Evolutionary conservation across 2,888 invertebrate species (phyloP).

Genomic region (Limnephilus rhombicus): DNA sequence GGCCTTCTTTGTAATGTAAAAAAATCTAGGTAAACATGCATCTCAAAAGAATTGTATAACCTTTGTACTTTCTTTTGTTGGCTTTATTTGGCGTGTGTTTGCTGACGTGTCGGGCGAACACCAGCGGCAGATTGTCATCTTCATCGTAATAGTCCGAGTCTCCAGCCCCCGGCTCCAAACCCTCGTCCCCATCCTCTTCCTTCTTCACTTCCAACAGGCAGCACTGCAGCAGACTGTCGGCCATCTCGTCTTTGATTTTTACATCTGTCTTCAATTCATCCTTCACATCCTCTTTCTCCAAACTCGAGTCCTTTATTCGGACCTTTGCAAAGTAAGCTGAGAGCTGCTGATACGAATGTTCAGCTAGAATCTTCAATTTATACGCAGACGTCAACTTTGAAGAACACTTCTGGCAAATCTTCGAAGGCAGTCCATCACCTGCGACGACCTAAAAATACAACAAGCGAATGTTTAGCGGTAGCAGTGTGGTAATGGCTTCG

Average conservation of each 20-base stretch:
- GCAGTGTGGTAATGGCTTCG: too few relatives aligned
- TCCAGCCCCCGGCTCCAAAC: neutral
- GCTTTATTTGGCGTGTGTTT: neutral
- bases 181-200: neutral
- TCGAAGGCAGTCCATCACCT: constrained; percentile 55
- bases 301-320: neutral
- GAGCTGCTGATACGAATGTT: constrained; percentile 39
- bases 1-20: too few relatives aligned
- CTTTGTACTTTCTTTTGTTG: neutral
- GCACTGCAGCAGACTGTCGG: neutral
- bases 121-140: neutral
- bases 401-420: constrained; percentile 56
- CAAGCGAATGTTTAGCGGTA: neutral
- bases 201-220: neutral
- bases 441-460: constrained; percentile 40
- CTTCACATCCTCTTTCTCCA: neutral
- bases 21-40: too few relatives aligned
- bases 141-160: neutral
- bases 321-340: neutral
- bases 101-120: neutral
- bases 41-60: neutral
- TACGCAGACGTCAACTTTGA: constrained; percentile 49
- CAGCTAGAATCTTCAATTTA: constrained; percentile 52
- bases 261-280: neutral
- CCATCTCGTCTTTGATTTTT: neutral